Percentiles rank a stretch among this genome's conserved stretches.
Conservation (phyloP, 2,797 vertebrate species). For the Myotis findleyi region DNA sequence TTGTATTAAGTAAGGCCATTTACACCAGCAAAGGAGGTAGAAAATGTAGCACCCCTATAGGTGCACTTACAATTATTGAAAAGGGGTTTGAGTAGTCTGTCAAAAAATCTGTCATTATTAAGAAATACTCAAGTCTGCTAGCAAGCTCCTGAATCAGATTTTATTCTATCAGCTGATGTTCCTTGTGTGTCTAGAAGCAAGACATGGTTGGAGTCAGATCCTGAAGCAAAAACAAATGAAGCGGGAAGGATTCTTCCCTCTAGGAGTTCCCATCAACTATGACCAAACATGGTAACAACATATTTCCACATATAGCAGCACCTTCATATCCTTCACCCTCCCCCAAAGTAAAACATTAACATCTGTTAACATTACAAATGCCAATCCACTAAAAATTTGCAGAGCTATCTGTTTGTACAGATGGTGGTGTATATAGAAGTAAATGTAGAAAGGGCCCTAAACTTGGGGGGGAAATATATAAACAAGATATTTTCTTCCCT, state of each 20-base stretch:
- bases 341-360: background rate
- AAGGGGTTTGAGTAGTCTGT: background rate
- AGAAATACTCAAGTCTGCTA: background rate
- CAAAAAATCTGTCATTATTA: slow-evolving; percentile 23
- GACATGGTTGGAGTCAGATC: background rate
- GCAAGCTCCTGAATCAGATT: background rate
- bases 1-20: background rate
- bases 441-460: background rate
- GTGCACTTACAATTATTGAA: background rate
- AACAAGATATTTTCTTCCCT: background rate
- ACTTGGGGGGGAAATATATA: background rate
- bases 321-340: background rate
- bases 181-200: background rate
- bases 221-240: background rate
- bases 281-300: background rate
- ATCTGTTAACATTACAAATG: background rate
- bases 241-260: background rate
- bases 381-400: background rate
- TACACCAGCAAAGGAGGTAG: background rate
- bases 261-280: background rate
- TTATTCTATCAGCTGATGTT: background rate
- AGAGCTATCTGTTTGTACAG: background rate
- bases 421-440: background rate
- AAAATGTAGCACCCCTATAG: background rate
- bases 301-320: background rate